These are phyloP conservation scores for Synodontis membranacea DNA, from an alignment of 2,113 vertebrate genomes.

Conservation along the genomic window DNA sequence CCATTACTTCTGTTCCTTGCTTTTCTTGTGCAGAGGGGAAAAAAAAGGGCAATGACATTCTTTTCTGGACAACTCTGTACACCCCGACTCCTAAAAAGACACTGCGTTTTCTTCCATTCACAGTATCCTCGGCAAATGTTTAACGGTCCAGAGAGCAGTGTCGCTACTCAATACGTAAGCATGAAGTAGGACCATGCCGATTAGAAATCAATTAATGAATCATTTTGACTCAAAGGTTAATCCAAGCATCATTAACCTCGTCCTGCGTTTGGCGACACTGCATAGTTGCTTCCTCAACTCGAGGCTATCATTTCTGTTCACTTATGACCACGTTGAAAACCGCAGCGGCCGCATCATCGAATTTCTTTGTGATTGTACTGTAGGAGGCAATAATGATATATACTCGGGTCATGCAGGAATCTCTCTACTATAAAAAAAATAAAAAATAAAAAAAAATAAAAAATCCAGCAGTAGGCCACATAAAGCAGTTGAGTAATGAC, in stretches of 20 bases:
- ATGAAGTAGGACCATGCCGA: neutral
- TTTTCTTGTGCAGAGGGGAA: conserved; percentile 39
- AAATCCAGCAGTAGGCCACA: neutral
- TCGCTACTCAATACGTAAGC: neutral
- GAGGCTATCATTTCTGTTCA: neutral
- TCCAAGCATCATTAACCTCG: conserved; percentile 11
- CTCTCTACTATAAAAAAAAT: neutral
- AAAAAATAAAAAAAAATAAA: neutral
- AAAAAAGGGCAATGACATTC: conserved; percentile 51
- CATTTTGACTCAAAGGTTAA: neutral
- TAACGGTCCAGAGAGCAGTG: neutral
- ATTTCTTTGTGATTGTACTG: neutral
- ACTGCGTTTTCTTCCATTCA: conserved; percentile 1
- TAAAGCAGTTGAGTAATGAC: neutral
- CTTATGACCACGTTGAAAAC: neutral
- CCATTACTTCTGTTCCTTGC: conserved; percentile 50
- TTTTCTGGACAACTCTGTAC: conserved; percentile 47
- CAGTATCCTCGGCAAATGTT: neutral
- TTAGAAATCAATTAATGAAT: neutral
- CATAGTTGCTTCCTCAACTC: neutral
- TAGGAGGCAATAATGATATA: neutral
- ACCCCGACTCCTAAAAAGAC: conserved; percentile 10
- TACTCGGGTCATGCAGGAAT: neutral
- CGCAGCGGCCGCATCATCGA: neutral
- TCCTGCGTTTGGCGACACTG: neutral